phyloP scores from a whole-genome alignment of 2,888 invertebrate species.

The Apamea epomidion region DNA sequence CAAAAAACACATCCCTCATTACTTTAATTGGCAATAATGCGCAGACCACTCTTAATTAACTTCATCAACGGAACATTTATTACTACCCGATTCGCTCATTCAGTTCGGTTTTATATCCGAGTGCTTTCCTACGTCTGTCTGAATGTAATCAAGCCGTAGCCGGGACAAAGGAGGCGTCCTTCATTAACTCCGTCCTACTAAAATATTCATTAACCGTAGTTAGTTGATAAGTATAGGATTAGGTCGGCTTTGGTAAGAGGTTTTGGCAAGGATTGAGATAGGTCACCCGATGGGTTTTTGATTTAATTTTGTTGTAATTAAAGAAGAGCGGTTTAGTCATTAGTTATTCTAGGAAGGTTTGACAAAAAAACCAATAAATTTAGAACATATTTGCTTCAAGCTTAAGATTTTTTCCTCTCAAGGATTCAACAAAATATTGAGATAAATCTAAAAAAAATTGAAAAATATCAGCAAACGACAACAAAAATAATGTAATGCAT shows the following conservation, averaged over 20 bases:
- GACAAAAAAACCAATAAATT: neutral
- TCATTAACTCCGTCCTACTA: constrained; percentile 85
- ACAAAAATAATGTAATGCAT: neutral
- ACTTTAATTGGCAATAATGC: constrained; percentile 34
- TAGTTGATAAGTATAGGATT: constrained; percentile 72
- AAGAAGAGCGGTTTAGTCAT: neutral
- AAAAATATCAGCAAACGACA: neutral
- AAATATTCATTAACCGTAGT: constrained; percentile 86
- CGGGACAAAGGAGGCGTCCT: constrained; percentile 86
- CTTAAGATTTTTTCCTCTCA: neutral
- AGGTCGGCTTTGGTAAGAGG: constrained; percentile 51
- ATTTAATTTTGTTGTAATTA: constrained; percentile 30
- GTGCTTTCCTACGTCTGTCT: constrained; percentile 71
- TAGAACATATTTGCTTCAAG: neutral
- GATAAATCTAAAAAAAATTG: neutral
- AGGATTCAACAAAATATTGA: neutral
- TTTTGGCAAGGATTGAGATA: constrained; percentile 48
- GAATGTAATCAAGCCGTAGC: constrained; percentile 84
- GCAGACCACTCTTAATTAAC: constrained; percentile 43
- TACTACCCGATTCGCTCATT: constrained; percentile 53
- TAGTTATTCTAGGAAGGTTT: neutral
- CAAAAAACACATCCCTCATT: constrained; percentile 15
- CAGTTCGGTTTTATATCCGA: constrained; percentile 68
- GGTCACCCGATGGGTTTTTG: constrained; percentile 39
- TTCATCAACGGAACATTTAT: constrained; percentile 39